Base-by-base conservation (phyloP, 2,797 vertebrate species). In the Eulemur rubriventer region DNA sequence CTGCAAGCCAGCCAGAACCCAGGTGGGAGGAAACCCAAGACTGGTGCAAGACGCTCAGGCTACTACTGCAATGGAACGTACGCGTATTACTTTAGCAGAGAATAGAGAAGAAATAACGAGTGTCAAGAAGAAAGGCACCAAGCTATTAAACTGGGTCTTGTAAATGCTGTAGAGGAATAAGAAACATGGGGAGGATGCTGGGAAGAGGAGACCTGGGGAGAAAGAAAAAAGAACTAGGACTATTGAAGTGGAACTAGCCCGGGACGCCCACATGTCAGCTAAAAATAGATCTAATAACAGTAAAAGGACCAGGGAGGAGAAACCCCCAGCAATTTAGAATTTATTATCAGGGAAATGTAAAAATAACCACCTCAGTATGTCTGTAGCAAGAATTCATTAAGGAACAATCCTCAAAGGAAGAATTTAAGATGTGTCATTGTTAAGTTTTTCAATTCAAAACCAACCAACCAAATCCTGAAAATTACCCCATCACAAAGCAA, bases 1-100 rank as follows among this genome's bases (percentile, higher is more conserved):
- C 24, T 84, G 65, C 80, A 93, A 73, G 26, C 33, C 73, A 81
- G 95, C 83, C 80, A 95, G 79, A 55, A 78, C 75, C 75, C 87
- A 85, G 92, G 81, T 85, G 95, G 92, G 30, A 67, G 90, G 92
- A 96, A 96, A 92, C 17, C 55, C 72, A 94, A 73, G 92, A 83
- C 72, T 7, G 0, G 38, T 70, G 93, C 89, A 95, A 86, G 86
- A 80, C 16, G 70, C 92, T 88, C 88, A 83, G 87, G 75, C 93
- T 94, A 96, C 79, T 89, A 96, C 79, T 89, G 69, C 89, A 94
- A 57, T 0, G 30, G 95, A 94, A 89, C 13, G 1, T 30, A 48
- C 38, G 55, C 83, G 80, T 96, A 93, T 69, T 86, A 63, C 80
- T 97, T 97, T 94, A 91, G 73, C 81, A 94, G 93, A 75, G 83